Conservation (phyloP, 2,888 invertebrate genomes). For the Trachelus tabidus region DNA sequence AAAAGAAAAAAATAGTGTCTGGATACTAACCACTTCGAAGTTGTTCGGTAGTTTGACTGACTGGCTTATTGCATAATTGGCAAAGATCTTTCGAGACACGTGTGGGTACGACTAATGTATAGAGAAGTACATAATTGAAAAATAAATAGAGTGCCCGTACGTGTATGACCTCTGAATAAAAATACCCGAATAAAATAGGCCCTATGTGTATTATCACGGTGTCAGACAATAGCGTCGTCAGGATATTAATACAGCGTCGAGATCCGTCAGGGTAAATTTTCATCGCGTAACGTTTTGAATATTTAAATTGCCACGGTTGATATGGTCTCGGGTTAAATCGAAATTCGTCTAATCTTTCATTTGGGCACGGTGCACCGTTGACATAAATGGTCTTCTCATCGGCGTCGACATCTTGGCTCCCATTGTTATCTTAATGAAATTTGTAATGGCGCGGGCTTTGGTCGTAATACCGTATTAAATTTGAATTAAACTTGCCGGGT, state of each 20-base stretch:
- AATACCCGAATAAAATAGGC: background rate
- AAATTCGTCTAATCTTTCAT: conserved; percentile 1
- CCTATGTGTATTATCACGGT: background rate
- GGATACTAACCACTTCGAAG: background rate
- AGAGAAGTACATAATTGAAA: background rate
- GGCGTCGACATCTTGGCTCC: background rate
- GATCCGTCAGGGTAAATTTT: background rate
- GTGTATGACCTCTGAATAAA: background rate
- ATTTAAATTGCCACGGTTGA: conserved; percentile 2
- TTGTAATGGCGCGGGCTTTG: background rate
- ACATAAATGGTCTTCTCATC: background rate
- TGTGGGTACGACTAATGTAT: background rate
- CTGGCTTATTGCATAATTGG: background rate
- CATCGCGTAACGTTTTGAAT: background rate
- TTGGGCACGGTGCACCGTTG: background rate
- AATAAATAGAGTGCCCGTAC: background rate
- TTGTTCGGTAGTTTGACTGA: background rate
- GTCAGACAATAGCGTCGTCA: background rate
- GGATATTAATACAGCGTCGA: background rate
- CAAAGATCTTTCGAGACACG: background rate
- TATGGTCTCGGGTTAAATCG: conserved; percentile 6
- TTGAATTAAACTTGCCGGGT: background rate
- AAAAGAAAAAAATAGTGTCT: background rate
- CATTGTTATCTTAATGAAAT: background rate
- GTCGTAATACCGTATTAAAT: background rate